Base-by-base conservation (phyloP, 2,113 vertebrate species). In the Dunckerocampus dactyliophorus region DNA sequence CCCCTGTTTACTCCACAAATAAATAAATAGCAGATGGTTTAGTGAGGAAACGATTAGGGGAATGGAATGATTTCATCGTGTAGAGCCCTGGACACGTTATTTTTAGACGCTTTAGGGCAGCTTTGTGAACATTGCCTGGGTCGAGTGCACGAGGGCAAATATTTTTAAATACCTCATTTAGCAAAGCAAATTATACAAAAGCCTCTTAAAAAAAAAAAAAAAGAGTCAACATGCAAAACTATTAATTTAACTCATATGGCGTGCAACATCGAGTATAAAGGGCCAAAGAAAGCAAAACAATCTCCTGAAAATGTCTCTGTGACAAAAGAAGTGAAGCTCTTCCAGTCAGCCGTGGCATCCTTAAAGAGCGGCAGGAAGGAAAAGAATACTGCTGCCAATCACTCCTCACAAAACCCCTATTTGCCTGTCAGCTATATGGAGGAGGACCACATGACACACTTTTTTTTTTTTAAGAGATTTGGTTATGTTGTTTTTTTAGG, bases 321-420 rank as follows among this genome's bases (percentile, higher is more conserved):
- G 37, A 39, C 37, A 39, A 39, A 39, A 73, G 82, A 68, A 16
- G 52, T 54, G 77, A 79, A 65, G 42, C 72, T 81, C 58, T 61
- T 9, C 76, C 69, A 80, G 83, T 85, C 73, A 77, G 64, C 65
- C 59, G 54, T 52, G 5, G 56, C 67, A 70, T 72, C 70, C 63
- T 82, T 74, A 71, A 67, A 80, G 69, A 81, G 74, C 68, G 63
- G 78, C 79, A 78, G 67, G 71, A 77, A 79, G 81, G 82, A 84
- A 74, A 84, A 86, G 80, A 89, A 88, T 85, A 69, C 83, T 65
- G 72, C 83, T 85, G 86, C 75, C 89, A 88, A 86, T 88, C 87
- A 86, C 62, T 77, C 67, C 53, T 74, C 77, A 24, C 76, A 76
- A 65, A 77, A 67, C 55, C 75, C 10, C 42, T 63, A 67, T 75